phyloP scores from a whole-genome alignment of 2,113 vertebrate species.

The Pica pica region DNA sequence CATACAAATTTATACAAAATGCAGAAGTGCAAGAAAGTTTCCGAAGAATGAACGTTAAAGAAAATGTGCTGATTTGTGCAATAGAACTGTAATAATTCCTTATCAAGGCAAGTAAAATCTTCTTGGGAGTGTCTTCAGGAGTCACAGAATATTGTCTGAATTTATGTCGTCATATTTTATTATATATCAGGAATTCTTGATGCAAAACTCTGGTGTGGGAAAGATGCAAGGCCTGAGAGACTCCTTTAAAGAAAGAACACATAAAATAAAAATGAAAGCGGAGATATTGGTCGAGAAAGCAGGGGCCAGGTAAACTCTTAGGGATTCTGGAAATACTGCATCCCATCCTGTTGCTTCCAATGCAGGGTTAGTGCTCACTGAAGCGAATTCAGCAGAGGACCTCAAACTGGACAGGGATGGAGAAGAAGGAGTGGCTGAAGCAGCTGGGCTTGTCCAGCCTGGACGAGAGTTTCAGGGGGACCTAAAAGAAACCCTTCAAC shows the following conservation, averaged over 20 bases:
- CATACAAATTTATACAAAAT: neutral
- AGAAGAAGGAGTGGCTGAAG: neutral
- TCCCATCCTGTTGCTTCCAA: neutral
- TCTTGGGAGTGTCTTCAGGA: neutral
- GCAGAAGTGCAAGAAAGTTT: neutral
- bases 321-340: neutral
- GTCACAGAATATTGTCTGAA: neutral
- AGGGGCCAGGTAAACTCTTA: neutral
- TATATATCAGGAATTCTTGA: neutral
- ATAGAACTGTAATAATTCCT: neutral
- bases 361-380: neutral
- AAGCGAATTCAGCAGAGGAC: neutral
- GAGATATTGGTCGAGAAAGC: neutral
- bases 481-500: neutral
- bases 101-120: neutral
- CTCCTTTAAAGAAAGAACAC: neutral
- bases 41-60: neutral
- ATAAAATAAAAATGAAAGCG: neutral
- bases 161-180: neutral
- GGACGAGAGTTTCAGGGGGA: neutral
- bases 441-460: neutral
- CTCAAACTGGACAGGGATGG: neutral
- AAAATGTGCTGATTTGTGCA: neutral
- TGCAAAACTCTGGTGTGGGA: neutral
- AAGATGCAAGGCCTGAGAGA: neutral